Evolutionary conservation across 1,140 invertebrate genomes (phyloP).

Genomic region (Aphelinus atriplicis): DNA sequence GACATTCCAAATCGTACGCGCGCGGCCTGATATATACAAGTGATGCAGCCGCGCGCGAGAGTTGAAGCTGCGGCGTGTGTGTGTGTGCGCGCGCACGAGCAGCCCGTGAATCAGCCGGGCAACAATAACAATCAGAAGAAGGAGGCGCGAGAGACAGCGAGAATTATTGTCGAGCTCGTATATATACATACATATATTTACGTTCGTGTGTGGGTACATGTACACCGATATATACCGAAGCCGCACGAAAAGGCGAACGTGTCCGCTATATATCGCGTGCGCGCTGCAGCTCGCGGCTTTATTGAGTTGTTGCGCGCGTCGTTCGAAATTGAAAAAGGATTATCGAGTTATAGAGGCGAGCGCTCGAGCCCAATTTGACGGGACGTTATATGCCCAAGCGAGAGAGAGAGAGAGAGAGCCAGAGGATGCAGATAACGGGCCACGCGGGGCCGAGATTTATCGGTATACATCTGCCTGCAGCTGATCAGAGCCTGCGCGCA

Average conservation of each 20-base stretch:
- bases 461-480: conserved; percentile 30
- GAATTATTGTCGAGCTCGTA: conserved; percentile 16
- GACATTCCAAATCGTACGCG: too few relatives aligned
- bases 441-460: conserved; percentile 26
- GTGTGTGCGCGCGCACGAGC: too few relatives aligned
- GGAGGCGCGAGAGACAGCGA: neutral
- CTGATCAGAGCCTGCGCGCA: neutral
- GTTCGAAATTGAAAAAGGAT: conserved; percentile 39
- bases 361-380: neutral
- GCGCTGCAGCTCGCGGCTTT: conserved; percentile 1
- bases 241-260: neutral
- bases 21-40: too few relatives aligned
- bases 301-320: conserved; percentile 30
- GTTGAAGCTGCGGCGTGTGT: too few relatives aligned
- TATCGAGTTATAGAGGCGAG: conserved; percentile 31
- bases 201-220: too few relatives aligned
- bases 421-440: neutral
- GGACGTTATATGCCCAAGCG: too few relatives aligned
- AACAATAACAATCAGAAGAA: conserved; percentile 7
- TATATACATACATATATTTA: too few relatives aligned
- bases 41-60: too few relatives aligned
- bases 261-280: too few relatives aligned
- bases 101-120: neutral
- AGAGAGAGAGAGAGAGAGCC: neutral
- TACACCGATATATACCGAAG: too few relatives aligned